Conservation (phyloP, 1,140 invertebrate species). For the Archivesica marissinica region DNA sequence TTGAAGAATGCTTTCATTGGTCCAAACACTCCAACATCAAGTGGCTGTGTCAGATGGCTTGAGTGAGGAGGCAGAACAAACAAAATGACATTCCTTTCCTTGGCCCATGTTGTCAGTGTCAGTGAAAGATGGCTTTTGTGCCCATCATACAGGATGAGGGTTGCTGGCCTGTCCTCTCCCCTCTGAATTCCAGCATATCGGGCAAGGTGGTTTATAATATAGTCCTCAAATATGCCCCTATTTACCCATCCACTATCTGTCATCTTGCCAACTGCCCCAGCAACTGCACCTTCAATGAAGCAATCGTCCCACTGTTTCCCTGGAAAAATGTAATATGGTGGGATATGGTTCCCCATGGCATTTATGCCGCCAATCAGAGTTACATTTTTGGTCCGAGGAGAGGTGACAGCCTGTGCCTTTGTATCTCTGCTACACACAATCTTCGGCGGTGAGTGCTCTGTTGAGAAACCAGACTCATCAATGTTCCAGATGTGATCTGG, state of each 20-base stretch:
- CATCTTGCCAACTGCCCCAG: constrained; percentile 25
- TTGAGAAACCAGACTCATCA: constrained; percentile 40
- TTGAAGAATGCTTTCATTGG: constrained; percentile 63
- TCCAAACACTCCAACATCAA: constrained; percentile 63
- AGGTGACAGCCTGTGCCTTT: constrained; percentile 44
- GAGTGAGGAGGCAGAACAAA: constrained; percentile 71
- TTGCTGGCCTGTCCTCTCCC: constrained; percentile 67
- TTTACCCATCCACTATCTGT: constrained; percentile 47
- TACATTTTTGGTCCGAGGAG: constrained; percentile 20
- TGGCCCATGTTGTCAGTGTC: constrained; percentile 57
- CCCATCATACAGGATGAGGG: constrained; percentile 83
- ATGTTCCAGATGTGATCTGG: constrained; percentile 27
- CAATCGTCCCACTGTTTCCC: constrained; percentile 6
- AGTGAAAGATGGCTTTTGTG: constrained; percentile 72
- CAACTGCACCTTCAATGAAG: too few relatives aligned
- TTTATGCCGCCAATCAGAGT: constrained; percentile 45
- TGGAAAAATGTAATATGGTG: constrained; percentile 37
- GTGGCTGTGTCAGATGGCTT: constrained; percentile 18
- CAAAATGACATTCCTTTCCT: constrained; percentile 65
- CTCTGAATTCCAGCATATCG: constrained; percentile 28
- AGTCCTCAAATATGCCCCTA: constrained; percentile 79
- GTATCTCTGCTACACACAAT: constrained; percentile 27
- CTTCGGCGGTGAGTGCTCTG: constrained; percentile 53
- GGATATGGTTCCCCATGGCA: constrained; percentile 36
- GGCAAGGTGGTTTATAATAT: constrained; percentile 83